Percentiles rank a stretch among this genome's conserved stretches.
Conservation (phyloP, 2,888 invertebrate species). For the Camptogramma bilineatum region DNA sequence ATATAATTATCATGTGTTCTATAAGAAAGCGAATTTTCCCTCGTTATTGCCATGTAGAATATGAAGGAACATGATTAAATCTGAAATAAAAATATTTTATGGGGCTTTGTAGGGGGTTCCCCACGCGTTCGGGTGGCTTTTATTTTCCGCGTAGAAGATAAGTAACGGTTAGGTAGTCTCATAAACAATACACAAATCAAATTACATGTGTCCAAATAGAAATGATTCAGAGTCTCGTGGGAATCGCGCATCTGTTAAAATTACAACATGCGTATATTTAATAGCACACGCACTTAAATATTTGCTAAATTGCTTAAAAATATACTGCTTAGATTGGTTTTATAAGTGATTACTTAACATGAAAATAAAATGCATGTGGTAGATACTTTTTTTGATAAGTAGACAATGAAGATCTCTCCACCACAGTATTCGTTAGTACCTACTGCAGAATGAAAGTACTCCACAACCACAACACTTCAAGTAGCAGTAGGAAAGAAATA, state of each 20-base stretch:
- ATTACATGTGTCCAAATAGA: not conserved
- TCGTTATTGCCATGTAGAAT: conserved; percentile 10
- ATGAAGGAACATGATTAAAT: conserved; percentile 2
- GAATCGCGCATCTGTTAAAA: not conserved
- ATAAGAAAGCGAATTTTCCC: conserved; percentile 8
- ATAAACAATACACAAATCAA: not conserved
- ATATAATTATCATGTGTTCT: conserved; percentile 3
- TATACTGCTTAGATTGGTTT: no score
- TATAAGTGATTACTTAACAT: no score
- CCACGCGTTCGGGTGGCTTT: not conserved
- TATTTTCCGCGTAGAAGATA: not conserved
- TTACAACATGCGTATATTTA: no score
- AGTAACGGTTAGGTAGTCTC: not conserved
- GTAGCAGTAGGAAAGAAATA: not conserved
- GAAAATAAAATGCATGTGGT: no score
- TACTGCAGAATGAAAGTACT: no score
- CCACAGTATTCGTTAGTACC: no score
- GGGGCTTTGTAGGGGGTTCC: not conserved
- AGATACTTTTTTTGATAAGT: no score
- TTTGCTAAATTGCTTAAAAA: no score
- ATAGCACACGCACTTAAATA: no score
- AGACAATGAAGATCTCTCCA: no score
- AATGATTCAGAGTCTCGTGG: not conserved
- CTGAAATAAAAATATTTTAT: conserved; percentile 2
- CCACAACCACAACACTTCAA: no score